phyloP scores from a whole-genome alignment of 2,113 vertebrate genomes.

The Peromyscus leucopus region DNA sequence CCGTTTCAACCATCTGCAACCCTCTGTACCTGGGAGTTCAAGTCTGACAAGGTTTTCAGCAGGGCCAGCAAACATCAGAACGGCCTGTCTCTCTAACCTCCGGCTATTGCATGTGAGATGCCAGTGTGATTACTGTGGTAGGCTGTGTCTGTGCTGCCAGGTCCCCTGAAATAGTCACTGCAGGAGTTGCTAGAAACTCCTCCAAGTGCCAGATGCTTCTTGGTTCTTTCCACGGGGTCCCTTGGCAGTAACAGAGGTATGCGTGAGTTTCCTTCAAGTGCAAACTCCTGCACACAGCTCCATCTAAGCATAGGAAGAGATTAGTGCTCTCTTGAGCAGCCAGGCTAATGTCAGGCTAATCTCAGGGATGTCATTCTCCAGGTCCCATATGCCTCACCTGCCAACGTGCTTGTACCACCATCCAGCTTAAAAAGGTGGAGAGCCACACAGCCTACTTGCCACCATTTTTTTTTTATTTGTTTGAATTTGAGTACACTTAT shows the following conservation, averaged over 20 bases:
- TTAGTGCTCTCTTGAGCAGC: constrained; percentile 45
- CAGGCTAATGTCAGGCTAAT: not conserved
- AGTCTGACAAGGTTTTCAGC: constrained; percentile 93
- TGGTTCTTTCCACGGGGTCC: constrained; percentile 95
- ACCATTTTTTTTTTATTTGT: not conserved
- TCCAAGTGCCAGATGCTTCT: constrained; percentile 95
- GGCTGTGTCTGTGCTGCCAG: constrained; percentile 93
- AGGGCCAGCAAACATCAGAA: constrained; percentile 93
- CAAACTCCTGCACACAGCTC: constrained; percentile 93
- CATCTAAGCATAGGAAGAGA: constrained; percentile 93
- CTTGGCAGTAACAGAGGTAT: constrained; percentile 81
- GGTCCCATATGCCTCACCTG: too few relatives aligned
- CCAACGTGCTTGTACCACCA: accelerated
- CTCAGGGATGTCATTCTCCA: not conserved
- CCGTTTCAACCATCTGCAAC: constrained; percentile 93
- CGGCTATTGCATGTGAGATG: constrained; percentile 94
- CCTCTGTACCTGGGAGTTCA: constrained; percentile 93
- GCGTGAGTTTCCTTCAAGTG: constrained; percentile 92
- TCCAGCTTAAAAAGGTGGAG: not conserved
- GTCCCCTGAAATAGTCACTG: constrained; percentile 93
- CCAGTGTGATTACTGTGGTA: constrained; percentile 94
- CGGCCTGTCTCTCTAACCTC: constrained; percentile 91
- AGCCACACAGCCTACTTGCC: not conserved
- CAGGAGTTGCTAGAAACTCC: constrained; percentile 94
- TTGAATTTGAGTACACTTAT: not conserved